Conservation (phyloP, 2,797 vertebrate species). For the Hephaestus fuliginosus region DNA sequence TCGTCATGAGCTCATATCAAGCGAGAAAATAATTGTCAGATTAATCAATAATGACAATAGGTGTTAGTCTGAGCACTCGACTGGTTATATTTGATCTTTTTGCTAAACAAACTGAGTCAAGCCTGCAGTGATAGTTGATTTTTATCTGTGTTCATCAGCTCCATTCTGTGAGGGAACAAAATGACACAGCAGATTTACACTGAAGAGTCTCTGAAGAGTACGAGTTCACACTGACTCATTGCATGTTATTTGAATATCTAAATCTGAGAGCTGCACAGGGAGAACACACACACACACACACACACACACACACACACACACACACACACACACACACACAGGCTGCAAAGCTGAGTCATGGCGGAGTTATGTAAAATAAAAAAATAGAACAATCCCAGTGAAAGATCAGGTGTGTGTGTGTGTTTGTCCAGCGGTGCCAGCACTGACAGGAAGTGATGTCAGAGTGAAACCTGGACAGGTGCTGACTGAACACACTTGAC, state of each 20-base stretch:
- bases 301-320: neutral
- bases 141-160: conserved; percentile 1
- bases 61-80: neutral
- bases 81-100: neutral
- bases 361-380: conserved; percentile 31
- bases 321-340: neutral
- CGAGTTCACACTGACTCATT: conserved; percentile 21
- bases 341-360: conserved; percentile 43
- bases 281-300: conserved; percentile 8
- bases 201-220: neutral
- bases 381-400: neutral
- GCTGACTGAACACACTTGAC: neutral
- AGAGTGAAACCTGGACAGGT: conserved; percentile 13
- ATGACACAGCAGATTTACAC: conserved; percentile 25
- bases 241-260: conserved; percentile 37
- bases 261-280: conserved; percentile 16
- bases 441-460: conserved; percentile 17
- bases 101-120: neutral
- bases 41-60: neutral
- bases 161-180: neutral
- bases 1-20: no score
- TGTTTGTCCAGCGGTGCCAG: neutral
- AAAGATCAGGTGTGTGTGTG: conserved; percentile 19
- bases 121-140: neutral
- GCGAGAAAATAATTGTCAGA: neutral